Conservation (phyloP, 2,888 invertebrate species). For the Tetragnatha montana region DNA sequence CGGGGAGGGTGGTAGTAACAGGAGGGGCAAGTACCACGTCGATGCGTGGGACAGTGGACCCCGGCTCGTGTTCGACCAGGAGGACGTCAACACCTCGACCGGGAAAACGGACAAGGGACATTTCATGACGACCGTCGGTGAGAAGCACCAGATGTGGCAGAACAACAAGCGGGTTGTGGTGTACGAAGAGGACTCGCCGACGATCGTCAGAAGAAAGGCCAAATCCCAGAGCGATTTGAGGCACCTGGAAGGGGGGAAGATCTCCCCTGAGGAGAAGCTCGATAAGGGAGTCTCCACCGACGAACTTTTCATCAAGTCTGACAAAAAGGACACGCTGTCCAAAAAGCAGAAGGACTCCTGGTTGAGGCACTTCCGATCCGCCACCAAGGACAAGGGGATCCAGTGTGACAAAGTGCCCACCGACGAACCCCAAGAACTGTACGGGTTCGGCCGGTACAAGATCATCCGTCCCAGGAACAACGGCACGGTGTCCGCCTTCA, state of each 20-base stretch:
- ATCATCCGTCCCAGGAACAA: slow-evolving; percentile 70
- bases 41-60: slow-evolving; percentile 69
- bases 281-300: slow-evolving; percentile 65
- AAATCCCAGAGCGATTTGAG: slow-evolving; percentile 64
- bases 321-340: slow-evolving; percentile 48
- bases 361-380: slow-evolving; percentile 53
- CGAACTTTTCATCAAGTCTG: slow-evolving; percentile 55
- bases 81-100: slow-evolving; percentile 55
- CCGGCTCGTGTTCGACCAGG: slow-evolving; percentile 57
- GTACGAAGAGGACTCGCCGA: slow-evolving; percentile 61
- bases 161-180: slow-evolving; percentile 60
- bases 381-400: slow-evolving; percentile 69
- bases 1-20: neutral
- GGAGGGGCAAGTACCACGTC: slow-evolving; percentile 58
- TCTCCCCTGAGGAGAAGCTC: slow-evolving; percentile 44
- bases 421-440: slow-evolving; percentile 57
- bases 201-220: slow-evolving; percentile 57
- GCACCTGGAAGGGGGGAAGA: slow-evolving; percentile 25
- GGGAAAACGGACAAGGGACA: slow-evolving; percentile 60
- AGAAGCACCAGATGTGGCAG: slow-evolving; percentile 66
- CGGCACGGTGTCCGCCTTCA: slow-evolving; percentile 72
- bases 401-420: slow-evolving; percentile 61
- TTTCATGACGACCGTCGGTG: slow-evolving; percentile 61
- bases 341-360: slow-evolving; percentile 65
- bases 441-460: slow-evolving; percentile 54